Base-by-base conservation (phyloP, 2,888 invertebrate species). In the Stenodema calcarata region DNA sequence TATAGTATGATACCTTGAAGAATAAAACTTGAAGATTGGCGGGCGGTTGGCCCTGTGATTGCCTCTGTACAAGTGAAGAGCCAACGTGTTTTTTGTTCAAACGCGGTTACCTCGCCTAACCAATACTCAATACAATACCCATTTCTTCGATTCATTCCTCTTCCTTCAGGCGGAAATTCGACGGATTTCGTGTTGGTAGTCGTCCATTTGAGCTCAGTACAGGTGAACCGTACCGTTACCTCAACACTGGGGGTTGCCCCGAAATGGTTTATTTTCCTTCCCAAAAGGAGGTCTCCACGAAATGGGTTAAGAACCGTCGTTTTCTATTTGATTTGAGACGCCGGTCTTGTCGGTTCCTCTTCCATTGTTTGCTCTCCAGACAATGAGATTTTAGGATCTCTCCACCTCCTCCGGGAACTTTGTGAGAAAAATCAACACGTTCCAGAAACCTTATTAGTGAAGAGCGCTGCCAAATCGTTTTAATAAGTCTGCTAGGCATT, bases 341-440 rank as follows among this genome's bases (percentile, higher is more conserved):
- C 62, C 62, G 62, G 62, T 54, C 54, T 54, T 2, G 18, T 9
- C 3, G 18, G 11, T 9, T 50, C n/a, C 18, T 62, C 62, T 62
- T 62, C 23, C 35, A 35, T 35, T 62, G 23, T 62, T 62, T 62
- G 62, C 62, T 0, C 27, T 3, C 62, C 1, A 11, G 23, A 62
- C n/a, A 62, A 62, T 62, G 62, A 62, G 62, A 27, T 27, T 18
- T 62, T 62, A 23, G 18, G 18, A 23, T 62, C 23, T 23, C 18
- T 18, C 23, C 23, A 62, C 18, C 27, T 62, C 27, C 62, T 18
- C 35, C 18, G 47, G 47, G 0, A 62, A 62, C 62, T 50, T 50
- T 50, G 62, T 62, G 62, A 62, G 62, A 62, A 62, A 62, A 62
- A 62, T 62, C 62, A 62, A 62, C 62, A 62, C 62, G 50, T n/a